Percentiles rank a stretch among this genome's conserved stretches.
These are phyloP conservation scores for Pandemis heparana DNA, from an alignment of 2,888 invertebrate species.

Conservation along the genomic window DNA sequence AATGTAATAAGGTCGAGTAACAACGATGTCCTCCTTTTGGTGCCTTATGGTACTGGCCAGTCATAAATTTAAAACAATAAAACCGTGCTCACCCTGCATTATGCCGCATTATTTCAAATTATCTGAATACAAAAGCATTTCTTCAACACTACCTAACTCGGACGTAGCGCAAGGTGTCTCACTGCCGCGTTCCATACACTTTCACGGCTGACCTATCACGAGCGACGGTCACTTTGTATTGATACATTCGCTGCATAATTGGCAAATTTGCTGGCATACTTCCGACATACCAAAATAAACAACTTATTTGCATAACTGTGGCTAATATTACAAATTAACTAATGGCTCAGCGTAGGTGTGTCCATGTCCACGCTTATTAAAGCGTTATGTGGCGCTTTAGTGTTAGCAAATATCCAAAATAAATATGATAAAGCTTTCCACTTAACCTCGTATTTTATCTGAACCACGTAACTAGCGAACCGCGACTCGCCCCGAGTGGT, in stretches of 20 bases:
- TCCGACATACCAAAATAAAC: conserved; percentile 26
- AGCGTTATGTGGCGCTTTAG: not conserved
- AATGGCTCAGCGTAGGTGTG: conserved; percentile 7
- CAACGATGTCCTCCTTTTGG: not conserved
- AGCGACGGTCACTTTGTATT: conserved; percentile 55
- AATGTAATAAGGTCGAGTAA: not conserved
- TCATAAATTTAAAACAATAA: not conserved
- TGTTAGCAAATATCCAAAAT: not conserved
- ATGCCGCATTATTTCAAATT: not conserved
- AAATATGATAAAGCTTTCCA: conserved; percentile 13
- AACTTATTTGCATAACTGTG: conserved; percentile 10
- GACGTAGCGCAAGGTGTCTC: conserved; percentile 38
- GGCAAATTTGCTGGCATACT: conserved; percentile 34
- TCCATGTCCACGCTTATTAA: not conserved
- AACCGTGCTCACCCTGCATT: not conserved
- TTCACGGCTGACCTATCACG: conserved; percentile 76
- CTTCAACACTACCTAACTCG: conserved; percentile 31
- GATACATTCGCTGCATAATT: no score
- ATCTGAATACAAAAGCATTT: conserved; percentile 38
- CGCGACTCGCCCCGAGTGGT: conserved; percentile 24
- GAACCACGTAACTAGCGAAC: conserved; percentile 23
- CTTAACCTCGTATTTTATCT: conserved; percentile 12
- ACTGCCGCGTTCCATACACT: conserved; percentile 57
- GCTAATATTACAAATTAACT: conserved; percentile 3
- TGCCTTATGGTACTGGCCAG: not conserved